phyloP scores from a whole-genome alignment of 2,113 vertebrate genomes.

The Ictalurus furcatus region DNA sequence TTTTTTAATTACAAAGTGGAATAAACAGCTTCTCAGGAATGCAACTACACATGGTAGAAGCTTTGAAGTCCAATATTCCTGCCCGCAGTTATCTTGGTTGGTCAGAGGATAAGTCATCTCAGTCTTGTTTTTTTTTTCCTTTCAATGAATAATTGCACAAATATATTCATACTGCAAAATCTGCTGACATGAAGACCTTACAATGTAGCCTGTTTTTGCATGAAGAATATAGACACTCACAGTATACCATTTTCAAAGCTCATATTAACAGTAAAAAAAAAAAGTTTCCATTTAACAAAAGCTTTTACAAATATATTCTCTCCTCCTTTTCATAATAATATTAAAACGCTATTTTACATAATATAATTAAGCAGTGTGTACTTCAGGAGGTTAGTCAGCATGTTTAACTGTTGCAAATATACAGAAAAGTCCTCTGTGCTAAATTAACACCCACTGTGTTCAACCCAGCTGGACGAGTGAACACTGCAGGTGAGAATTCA shows the following conservation, averaged over 20 bases:
- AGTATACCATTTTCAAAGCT: constrained; percentile 64
- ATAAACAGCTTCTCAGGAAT: constrained; percentile 59
- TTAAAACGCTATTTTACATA: constrained; percentile 30
- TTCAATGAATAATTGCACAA: constrained; percentile 55
- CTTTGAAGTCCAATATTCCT: constrained; percentile 68
- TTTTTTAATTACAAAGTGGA: constrained; percentile 69
- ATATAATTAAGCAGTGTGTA: constrained; percentile 26
- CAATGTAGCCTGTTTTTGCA: constrained; percentile 47
- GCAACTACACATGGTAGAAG: constrained; percentile 60
- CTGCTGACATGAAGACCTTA: constrained; percentile 61
- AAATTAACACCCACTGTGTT: not conserved
- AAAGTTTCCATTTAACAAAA: constrained; percentile 19
- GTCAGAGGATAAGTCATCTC: constrained; percentile 40
- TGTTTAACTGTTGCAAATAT: constrained; percentile 21
- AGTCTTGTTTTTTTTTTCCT: constrained; percentile 58
- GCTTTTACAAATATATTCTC: constrained; percentile 40
- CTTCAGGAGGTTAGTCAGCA: constrained; percentile 44
- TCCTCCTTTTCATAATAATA: constrained; percentile 30
- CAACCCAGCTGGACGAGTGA: not conserved
- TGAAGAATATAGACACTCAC: constrained; percentile 69
- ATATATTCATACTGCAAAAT: constrained; percentile 59
- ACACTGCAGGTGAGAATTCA: not conserved
- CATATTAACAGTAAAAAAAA: constrained; percentile 29
- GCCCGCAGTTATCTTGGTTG: constrained; percentile 70
- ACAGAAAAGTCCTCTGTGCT: not conserved